A percentile compares a stretch with the other conserved stretches of the same genome.
Conservation (phyloP, 2,113 vertebrate genomes). For the Anoplopoma fimbria region DNA sequence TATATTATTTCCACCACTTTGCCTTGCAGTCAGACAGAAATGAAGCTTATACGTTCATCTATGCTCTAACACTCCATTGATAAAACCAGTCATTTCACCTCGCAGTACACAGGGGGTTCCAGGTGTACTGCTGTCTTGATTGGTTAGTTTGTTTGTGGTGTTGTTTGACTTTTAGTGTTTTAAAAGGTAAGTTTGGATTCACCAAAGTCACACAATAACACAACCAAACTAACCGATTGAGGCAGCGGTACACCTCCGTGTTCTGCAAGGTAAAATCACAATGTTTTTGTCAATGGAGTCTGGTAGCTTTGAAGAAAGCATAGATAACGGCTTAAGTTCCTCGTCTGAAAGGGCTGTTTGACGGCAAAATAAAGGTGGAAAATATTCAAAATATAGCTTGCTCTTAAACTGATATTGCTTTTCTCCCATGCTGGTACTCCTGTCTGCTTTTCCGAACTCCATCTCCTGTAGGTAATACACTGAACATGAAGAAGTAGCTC, state of each 20-base stretch:
- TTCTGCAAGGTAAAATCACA: background rate
- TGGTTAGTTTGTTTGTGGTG: background rate
- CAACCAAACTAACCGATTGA: background rate
- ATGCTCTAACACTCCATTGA: background rate
- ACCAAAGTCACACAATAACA: background rate
- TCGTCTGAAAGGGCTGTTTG: too few relatives aligned
- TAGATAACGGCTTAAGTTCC: background rate
- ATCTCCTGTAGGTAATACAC: background rate
- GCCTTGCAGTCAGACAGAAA: background rate
- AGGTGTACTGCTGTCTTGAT: too few relatives aligned
- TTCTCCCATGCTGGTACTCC: background rate
- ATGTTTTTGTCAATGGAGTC: background rate
- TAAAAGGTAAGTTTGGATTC: background rate
- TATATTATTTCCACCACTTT: background rate
- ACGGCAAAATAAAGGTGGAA: background rate
- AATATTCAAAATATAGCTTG: background rate
- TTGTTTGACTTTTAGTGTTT: background rate
- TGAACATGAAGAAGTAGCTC: background rate
- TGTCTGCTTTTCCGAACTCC: background rate
- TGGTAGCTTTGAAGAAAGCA: background rate
- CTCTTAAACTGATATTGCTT: background rate
- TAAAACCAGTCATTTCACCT: background rate
- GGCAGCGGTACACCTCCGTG: background rate
- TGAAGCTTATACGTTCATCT: background rate
- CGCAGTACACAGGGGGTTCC: background rate